Evolutionary conservation across 2,888 invertebrate genomes (phyloP).

Genomic region (Julus scanicus): DNA sequence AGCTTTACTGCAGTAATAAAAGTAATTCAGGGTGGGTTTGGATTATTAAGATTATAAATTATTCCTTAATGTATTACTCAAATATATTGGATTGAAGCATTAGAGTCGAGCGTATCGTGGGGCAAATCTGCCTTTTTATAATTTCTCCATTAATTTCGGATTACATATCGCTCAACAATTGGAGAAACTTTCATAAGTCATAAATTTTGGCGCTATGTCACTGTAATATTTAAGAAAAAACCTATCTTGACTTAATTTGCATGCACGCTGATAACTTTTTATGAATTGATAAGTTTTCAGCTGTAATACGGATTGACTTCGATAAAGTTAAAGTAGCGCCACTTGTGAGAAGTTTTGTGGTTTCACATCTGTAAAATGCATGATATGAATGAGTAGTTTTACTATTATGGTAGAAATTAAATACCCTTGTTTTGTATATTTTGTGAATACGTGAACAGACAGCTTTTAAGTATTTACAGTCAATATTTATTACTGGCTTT

Average conservation of each 20-base stretch:
- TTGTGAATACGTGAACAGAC: too few relatives aligned
- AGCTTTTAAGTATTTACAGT: too few relatives aligned
- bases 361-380: too few relatives aligned
- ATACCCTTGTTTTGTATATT: too few relatives aligned
- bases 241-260: background rate
- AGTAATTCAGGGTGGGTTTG: background rate
- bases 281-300: background rate
- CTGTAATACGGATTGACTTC: background rate
- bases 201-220: background rate
- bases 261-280: background rate
- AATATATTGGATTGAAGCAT: background rate
- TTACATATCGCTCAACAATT: conserved; percentile 6
- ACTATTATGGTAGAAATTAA: too few relatives aligned
- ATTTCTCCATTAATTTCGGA: background rate
- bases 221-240: background rate
- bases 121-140: background rate
- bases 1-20: background rate
- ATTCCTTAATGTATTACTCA: conserved; percentile 22
- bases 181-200: background rate
- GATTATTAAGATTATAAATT: conserved; percentile 21
- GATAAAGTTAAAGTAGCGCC: too few relatives aligned
- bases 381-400: too few relatives aligned
- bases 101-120: background rate
- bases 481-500: too few relatives aligned
- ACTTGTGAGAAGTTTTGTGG: too few relatives aligned